phyloP scores from a whole-genome alignment of 2,888 invertebrate genomes.

The Pristionchus maxplancki region DNA sequence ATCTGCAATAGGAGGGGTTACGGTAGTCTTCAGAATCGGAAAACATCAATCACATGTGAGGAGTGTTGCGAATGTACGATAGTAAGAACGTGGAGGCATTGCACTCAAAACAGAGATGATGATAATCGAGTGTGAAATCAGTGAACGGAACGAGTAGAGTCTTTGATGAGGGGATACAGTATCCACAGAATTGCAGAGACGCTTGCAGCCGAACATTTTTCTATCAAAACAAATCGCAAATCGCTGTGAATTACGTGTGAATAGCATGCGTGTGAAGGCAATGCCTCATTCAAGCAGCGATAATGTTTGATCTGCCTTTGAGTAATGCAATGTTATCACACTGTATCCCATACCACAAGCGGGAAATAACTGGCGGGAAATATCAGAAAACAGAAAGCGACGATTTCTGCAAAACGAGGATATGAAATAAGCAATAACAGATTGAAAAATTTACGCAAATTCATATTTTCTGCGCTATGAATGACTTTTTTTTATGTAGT shows the following conservation, averaged over 20 bases:
- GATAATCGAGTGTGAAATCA: not conserved
- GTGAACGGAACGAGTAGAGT: not conserved
- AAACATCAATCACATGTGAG: slow-evolving; percentile 24
- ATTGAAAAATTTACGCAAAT: no score
- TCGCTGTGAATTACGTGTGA: slow-evolving; percentile 21
- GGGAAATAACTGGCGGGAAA: slow-evolving; percentile 1
- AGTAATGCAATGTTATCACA: slow-evolving; percentile 38
- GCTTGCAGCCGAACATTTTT: not conserved
- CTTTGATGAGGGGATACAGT: not conserved
- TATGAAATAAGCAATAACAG: no score
- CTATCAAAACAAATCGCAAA: not conserved
- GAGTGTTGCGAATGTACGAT: not conserved
- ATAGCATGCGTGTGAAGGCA: not conserved
- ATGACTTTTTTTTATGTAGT: no score
- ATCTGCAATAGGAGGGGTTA: not conserved
- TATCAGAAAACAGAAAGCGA: no score
- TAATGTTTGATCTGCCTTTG: slow-evolving; percentile 29
- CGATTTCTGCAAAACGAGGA: no score
- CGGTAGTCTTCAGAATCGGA: slow-evolving; percentile 30
- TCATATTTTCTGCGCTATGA: no score
- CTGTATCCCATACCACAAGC: not conserved
- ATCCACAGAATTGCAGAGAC: not conserved
- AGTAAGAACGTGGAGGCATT: slow-evolving; percentile 9
- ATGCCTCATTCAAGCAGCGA: not conserved
- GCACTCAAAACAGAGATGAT: slow-evolving; percentile 41